Conservation (phyloP, 2,797 vertebrate species). For the Aythya fuligula region DNA sequence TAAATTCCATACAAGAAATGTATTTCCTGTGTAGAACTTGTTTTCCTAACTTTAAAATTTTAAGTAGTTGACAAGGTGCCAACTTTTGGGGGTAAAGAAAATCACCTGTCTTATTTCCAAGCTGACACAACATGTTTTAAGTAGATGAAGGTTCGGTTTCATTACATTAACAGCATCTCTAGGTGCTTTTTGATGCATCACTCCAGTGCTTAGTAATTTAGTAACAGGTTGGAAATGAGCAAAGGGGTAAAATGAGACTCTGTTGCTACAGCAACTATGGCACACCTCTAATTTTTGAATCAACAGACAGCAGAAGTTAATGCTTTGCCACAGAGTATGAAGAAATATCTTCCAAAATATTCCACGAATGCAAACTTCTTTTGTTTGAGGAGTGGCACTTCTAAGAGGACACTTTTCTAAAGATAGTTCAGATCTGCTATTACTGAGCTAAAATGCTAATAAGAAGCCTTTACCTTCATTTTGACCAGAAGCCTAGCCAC, state of each 20-base stretch:
- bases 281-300: constrained; percentile 83
- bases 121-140: constrained; percentile 85
- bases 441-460: background rate
- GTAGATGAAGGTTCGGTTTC: constrained; percentile 88
- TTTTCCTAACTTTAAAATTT: constrained; percentile 81
- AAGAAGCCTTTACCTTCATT: background rate
- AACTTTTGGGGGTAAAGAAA: constrained; percentile 72
- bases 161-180: constrained; percentile 87
- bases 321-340: constrained; percentile 74
- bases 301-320: constrained; percentile 77
- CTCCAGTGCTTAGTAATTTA: constrained; percentile 88
- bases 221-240: constrained; percentile 96
- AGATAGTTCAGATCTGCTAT: background rate
- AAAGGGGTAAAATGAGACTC: constrained; percentile 91
- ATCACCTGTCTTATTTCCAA: constrained; percentile 81
- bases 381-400: background rate
- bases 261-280: constrained; percentile 87
- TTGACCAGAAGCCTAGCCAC: background rate
- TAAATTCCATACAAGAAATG: background rate
- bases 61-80: constrained; percentile 79
- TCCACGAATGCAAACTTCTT: background rate
- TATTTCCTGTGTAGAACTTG: background rate
- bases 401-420: background rate
- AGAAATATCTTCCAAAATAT: constrained; percentile 63
- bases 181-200: constrained; percentile 86